Base-by-base conservation (phyloP, 1,140 invertebrate species). In the Galendromus occidentalis region DNA sequence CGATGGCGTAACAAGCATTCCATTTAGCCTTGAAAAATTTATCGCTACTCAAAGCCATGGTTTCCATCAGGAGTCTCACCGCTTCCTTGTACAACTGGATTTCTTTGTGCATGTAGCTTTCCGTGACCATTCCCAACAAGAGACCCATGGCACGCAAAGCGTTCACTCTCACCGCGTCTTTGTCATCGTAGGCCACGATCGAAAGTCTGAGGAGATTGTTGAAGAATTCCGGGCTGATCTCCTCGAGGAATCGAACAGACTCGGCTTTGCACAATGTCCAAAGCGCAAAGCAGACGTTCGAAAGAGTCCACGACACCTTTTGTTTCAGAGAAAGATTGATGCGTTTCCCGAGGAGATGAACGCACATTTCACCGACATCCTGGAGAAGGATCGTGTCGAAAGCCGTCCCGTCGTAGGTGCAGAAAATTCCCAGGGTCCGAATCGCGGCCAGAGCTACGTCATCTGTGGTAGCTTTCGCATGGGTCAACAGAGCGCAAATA, bases 1-100 rank as follows among this genome's bases (percentile, higher is more conserved):
- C 51, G 33, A 59, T 59, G 51, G 51, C 51, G 25, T 59, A 59
- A 25, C 51, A 59, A 1, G 51, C 51, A 22, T 59, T 59, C 51
- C 51, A 59, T 33, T 59, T 59, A 25, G 51, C 51, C 22, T 59
- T 59, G 33, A 59, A 59, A 22, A 59, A 59, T 5, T 33, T 25
- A 1, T 17, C 51, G 12, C 20, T 33, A 4, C 25, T 33, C 6
- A 17, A 59, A 17, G 51, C 33, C 14, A 33, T 33, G 33, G 25
- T 59, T 22, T 59, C 25, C 14, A 18, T 29, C 22, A 59, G 51
- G 33, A 29, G 51, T 14, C 33, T 12, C n/a, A 59, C 25, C 1
- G 51, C 51, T 25, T 59, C 33, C 17, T 14, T 17, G 33, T 29
- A 29, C 14, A 59, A 22, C 14, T 33, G 17, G 25, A 29, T 33